Base-by-base conservation (phyloP, 2,797 vertebrate genomes). In the Nyctalus aviator region DNA sequence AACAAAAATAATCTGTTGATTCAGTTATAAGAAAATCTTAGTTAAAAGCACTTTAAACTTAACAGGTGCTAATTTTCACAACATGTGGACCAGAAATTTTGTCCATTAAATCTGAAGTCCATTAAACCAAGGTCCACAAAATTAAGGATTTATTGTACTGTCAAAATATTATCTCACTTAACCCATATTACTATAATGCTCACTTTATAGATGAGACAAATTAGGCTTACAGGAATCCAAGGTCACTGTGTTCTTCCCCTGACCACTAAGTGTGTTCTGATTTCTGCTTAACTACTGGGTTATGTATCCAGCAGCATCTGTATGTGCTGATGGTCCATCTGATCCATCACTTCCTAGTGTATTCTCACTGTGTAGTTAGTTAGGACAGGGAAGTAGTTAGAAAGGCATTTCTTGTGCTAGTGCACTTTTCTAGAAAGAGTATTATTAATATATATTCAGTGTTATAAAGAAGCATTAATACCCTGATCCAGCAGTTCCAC, bases 381-480 rank as follows among this genome's bases (percentile, higher is more conserved):
- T 20, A 73, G 66, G 32, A 66, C 73, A 79, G 57, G 50, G n/a
- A 76, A 15, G 44, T 48, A 30, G 37, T 88, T 83, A 48, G 88
- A 64, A 10, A 25, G 4, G n/a, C 44, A 76, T 57, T 83, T 94
- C 53, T 79, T 37, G 32, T 20, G 17, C 21, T 82, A 8, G 18
- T 72, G 46, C 37, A 83, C 32, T 88, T 90, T 79, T 79, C 83
- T 48, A 62, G 78, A 93, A 94, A 62, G 27, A 41, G 86, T 83
- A 78, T 53, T 83, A 10, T 37, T 55, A 88, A 93, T 35, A 72
- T 0, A 55, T 37, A 88, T 91, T 86, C 55, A 72, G 15, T 68
- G n/a, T 23, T 88, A 50, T 94, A 73, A 83, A 91, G 90, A 85
- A 86, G n/a, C 44, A 87, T 76, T 84, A 78, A 73, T 35, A 44